Conservation (phyloP, 2,113 vertebrate genomes). For the Apodemus sylvaticus region DNA sequence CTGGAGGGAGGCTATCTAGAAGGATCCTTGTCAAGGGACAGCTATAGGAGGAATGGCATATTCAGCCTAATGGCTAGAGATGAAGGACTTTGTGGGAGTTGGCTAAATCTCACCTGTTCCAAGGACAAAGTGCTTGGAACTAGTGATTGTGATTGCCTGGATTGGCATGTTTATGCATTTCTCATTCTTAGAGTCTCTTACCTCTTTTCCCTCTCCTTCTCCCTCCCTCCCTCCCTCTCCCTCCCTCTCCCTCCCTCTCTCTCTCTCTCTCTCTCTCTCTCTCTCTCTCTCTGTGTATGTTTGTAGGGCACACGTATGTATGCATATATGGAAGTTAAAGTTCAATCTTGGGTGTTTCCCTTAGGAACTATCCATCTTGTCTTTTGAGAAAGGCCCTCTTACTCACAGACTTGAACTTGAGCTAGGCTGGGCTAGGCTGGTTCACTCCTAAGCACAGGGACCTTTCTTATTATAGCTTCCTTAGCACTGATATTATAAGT, state of each 20-base stretch:
- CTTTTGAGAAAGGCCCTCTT: not conserved
- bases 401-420: not conserved
- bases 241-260: not conserved
- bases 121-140: not conserved
- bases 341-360: not conserved
- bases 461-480: not conserved
- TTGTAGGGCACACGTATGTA: not conserved
- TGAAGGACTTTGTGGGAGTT: not conserved
- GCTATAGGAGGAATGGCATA: too few species aligned
- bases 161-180: not conserved
- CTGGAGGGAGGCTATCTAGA: not conserved
- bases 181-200: not conserved
- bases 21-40: not conserved
- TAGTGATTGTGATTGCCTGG: not conserved
- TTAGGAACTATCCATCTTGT: not conserved
- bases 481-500: not conserved
- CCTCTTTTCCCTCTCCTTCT: not conserved
- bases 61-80: not conserved
- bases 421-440: not conserved
- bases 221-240: too few species aligned
- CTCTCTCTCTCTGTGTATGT: not conserved
- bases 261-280: not conserved
- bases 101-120: not conserved
- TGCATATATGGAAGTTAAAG: not conserved
- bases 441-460: too few species aligned